Conservation (phyloP, 2,888 invertebrate genomes). For the Yponomeuta plumbellus region DNA sequence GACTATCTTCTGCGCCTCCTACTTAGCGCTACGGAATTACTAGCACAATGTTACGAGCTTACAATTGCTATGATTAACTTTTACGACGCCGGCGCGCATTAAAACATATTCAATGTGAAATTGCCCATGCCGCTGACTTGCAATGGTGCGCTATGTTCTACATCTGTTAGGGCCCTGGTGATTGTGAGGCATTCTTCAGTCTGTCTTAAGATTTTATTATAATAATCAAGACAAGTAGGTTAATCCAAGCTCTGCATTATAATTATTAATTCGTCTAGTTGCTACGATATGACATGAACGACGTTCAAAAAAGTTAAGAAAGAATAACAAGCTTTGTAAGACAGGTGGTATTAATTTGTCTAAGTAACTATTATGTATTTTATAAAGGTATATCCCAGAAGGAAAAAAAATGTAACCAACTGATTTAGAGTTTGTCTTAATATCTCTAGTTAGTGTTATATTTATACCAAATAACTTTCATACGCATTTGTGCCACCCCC, state of each 20-base stretch:
- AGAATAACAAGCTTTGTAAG: too few species aligned
- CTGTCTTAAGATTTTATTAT: background rate
- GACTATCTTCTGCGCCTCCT: background rate
- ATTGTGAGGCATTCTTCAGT: background rate
- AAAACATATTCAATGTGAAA: constrained; percentile 1
- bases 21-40: background rate
- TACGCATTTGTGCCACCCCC: too few species aligned
- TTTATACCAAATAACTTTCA: too few species aligned
- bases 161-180: background rate
- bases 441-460: too few species aligned
- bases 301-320: too few species aligned
- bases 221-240: background rate
- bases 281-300: too few species aligned
- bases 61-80: constrained; percentile 13
- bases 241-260: background rate
- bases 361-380: too few species aligned
- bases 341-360: too few species aligned
- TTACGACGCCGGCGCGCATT: background rate
- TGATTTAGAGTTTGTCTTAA: too few species aligned
- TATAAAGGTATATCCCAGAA: too few species aligned
- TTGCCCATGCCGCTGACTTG: background rate
- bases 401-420: too few species aligned
- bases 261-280: background rate
- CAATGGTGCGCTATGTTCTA: background rate
- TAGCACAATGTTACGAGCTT: background rate